Evolutionary conservation across 2,113 vertebrate species (phyloP), one percentile per base, ranked within the genome.

Genomic region (Empidonax alnorum): DNA sequence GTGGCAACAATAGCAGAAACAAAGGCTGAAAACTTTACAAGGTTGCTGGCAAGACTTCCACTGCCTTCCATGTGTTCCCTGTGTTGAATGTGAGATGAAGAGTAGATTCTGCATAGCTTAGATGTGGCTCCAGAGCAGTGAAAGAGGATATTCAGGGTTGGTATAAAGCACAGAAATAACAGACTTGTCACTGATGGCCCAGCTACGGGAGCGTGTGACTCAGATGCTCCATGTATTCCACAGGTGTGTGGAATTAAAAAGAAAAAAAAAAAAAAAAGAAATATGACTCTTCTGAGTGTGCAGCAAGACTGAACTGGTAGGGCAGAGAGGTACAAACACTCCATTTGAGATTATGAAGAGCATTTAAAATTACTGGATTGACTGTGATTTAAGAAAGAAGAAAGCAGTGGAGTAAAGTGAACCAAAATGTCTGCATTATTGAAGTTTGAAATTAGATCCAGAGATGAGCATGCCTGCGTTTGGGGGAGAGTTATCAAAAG

Each of bases 141-240:
- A 76, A 58, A 30, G 14, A 15, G 2, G 28, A 41, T 83, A 41
- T 44, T 47, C 4, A 24, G 49, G 14, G 21, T 58, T 92, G 42
- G 6, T 46, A 28, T 10, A 33, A 94, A 87, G 20, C 21, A 76
- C 7, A 73, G 46, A 68, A 90, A 44, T 30, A 68, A 52, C 13
- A 87, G 33, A 15, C 22, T 55, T 75, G 14, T 50, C 49, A 65
- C 17, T 37, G 42, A 67, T 53, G 46, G n/a, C 25, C 33, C 59
- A 71, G 6, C 31, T 52, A 41, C 0, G 0, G 23, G 37, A 49
- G 2, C 7, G 6, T 30, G n/a, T 66, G 7, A n/a, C 15, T 90
- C 67, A 73, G 44, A 24, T 68, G 27, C 10, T 83, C 49, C 24
- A 35, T 61, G 5, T 37, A 73, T 79, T 93, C 16, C 16, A 5